Evolutionary conservation across 2,888 invertebrate genomes (phyloP).

Genomic region (Agrotis puta): DNA sequence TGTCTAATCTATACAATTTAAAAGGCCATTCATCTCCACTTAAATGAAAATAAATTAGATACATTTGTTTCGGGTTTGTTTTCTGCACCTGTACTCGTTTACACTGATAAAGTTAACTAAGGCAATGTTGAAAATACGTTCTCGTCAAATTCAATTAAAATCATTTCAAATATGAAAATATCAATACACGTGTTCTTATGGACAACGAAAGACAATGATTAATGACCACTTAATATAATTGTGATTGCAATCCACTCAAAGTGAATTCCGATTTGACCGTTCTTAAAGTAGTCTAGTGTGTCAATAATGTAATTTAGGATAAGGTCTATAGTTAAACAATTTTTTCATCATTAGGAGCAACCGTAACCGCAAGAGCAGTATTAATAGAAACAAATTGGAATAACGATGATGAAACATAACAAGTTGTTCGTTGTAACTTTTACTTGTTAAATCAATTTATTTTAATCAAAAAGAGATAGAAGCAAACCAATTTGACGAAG

Average conservation of each 20-base stretch:
- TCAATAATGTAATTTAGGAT: not conserved
- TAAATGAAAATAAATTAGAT: no score
- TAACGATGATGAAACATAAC: not conserved
- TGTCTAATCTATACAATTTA: conserved; percentile 11
- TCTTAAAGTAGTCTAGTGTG: not conserved
- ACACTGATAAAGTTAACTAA: no score
- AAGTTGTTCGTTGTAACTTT: not conserved
- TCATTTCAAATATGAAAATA: no score
- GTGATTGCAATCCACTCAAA: not conserved
- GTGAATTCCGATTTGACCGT: not conserved
- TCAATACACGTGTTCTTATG: no score
- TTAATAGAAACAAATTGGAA: not conserved
- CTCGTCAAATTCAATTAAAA: not conserved
- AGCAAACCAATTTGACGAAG: no score
- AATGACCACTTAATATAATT: not conserved
- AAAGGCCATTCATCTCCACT: not conserved
- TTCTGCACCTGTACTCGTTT: no score
- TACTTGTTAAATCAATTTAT: not conserved
- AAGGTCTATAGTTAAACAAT: not conserved
- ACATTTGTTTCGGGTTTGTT: no score
- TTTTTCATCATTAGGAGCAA: conserved; percentile 6
- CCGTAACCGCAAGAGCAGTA: not conserved
- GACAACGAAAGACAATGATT: not conserved
- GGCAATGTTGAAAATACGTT: no score
- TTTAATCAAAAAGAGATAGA: not conserved